phyloP scores from a whole-genome alignment of 2,113 vertebrate species.

The Psittacara wagleri region DNA sequence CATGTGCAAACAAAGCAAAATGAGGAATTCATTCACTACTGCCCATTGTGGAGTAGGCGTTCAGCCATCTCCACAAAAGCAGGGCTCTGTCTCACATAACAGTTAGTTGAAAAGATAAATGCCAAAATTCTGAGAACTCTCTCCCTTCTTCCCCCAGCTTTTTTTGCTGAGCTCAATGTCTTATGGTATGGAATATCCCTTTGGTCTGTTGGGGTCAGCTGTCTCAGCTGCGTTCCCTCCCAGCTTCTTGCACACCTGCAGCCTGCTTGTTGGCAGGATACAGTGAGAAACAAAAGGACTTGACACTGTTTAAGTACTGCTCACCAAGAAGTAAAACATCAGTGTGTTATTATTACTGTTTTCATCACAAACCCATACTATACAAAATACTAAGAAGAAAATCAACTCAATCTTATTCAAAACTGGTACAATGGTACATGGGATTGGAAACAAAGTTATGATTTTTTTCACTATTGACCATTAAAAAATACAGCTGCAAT shows the following conservation, averaged over 20 bases:
- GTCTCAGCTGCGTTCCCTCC: neutral
- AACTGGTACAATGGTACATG: neutral
- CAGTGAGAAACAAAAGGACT: neutral
- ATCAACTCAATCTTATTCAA: neutral
- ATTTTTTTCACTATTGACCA: neutral
- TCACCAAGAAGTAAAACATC: neutral
- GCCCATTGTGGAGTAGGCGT: neutral
- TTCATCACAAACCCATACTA: neutral
- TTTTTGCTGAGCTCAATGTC: neutral
- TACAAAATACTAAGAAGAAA: neutral
- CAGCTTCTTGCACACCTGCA: accelerated
- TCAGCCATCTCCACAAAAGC: neutral
- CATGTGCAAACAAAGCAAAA: neutral
- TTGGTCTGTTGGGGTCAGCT: neutral
- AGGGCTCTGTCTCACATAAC: neutral
- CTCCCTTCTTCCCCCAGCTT: neutral
- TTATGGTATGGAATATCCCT: neutral
- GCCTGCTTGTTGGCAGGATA: neutral
- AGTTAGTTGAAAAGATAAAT: neutral
- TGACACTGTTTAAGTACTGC: neutral
- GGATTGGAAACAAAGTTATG: neutral
- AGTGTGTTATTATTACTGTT: neutral
- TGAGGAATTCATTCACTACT: neutral
- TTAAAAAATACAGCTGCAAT: neutral
- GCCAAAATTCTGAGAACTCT: accelerated